Evolutionary conservation across 2,113 vertebrate species (phyloP), one percentile per base, ranked within the genome.

Genomic region (Atrichornis clamosus): DNA sequence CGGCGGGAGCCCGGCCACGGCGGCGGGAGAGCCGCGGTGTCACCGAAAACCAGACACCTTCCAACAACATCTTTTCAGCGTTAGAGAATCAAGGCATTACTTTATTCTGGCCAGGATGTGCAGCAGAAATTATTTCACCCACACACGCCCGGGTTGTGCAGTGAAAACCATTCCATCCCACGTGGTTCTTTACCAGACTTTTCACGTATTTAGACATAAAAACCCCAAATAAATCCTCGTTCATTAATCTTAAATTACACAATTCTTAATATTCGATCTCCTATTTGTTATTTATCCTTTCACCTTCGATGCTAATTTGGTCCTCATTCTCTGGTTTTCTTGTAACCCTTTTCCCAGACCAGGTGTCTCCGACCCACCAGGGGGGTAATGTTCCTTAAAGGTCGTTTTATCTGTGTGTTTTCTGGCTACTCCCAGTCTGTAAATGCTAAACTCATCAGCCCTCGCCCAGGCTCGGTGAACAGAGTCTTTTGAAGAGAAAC

Each of bases 131-230:
- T 2, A 24, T 58, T 49, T 67, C 37, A 17, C 32, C 62, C 37
- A 27, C 6, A 1, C 21, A 1, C 8, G 26, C 11, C 37, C 1
- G 1, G 21, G 32, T 8, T 68, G 33, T 23, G 37, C 33, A 19
- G 37, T 27, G 46, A 60, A 60, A 77, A 52, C 50, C 35, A 11
- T 37, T 52, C 53, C 13, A 23, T 27, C n/a, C 35, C 32, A 22
- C 18, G 0, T 8, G 14, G 5, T 52, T 35, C 55, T 60, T 17
- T 27, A 33, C 27, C 53, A 60, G 46, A 37, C 8, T 11, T 46
- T 44, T 52, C 37, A 33, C 2, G 1, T 27, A 27, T 59, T 86
- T 52, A 7, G 59, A 13, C 32, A 32, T 18, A 44, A 60, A 68
- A 59, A 5, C 27, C 16, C 37, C 63, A 23, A 33, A 37, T 63